Evolutionary conservation across 2,888 invertebrate species (phyloP), one percentile per base, ranked within the genome.

Genomic region (Tenthredo scrophulariae): DNA sequence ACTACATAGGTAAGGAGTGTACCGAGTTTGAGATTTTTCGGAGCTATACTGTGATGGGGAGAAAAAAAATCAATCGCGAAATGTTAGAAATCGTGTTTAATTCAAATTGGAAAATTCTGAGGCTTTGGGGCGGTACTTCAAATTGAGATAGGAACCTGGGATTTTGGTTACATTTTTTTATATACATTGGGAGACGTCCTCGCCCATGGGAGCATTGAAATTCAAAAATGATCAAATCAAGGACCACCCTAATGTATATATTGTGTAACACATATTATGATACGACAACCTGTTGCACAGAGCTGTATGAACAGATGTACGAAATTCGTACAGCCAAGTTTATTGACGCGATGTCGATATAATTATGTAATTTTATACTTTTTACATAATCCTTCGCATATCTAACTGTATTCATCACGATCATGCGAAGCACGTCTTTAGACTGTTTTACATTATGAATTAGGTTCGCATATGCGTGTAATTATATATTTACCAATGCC

Each of bases 221-320:
- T 37, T 37, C 6, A 37, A 37, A 37, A 37, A 37, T 37, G 37
- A 37, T 37, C 37, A 37, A 37, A 37, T 37, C 7, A 37, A 37
- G 37, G 7, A 37, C 37, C 37, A 6, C 37, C 37, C 37, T 37
- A 10, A 43, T 10, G 40, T 72, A 22, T 9, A 40, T n/a, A 3
- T 46, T 10, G 18, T 10, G 37, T 72, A 22, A 22, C 54, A n/a
- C n/a, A 72, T 13, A 72, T 62, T 10, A 26, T 43, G 22, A 74
- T 43, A 22, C 22, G n/a, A 54, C 54, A 33, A 77, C 77, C 77
- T 77, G 77, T 77, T 77, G 77, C 77, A 54, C 75, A 46, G n/a
- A 18, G n/a, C 1, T 74, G 62, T 62, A 62, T 13, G 54, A 62
- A 62, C 62, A 26, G 26, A 26, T 26, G 22, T 62, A 26, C 22